These are phyloP conservation scores for Illadopsis cleaveri DNA, from an alignment of 2,113 vertebrate species.

Conservation along the genomic window DNA sequence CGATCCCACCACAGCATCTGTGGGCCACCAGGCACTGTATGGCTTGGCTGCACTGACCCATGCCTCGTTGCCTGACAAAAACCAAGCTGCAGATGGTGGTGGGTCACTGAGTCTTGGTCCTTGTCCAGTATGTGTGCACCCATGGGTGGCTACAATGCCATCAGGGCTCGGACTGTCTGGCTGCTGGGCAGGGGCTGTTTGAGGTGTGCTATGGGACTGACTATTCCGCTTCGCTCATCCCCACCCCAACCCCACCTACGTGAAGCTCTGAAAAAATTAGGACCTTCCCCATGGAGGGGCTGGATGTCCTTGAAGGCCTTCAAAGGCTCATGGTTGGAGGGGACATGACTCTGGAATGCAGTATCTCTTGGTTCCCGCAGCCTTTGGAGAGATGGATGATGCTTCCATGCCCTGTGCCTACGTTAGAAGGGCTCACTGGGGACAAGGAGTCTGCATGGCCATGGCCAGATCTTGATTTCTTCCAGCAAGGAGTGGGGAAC, in stretches of 20 bases:
- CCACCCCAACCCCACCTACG: not conserved
- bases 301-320: not conserved
- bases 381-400: not conserved
- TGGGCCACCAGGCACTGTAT: not conserved
- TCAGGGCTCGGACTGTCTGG: not conserved
- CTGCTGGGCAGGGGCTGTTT: not conserved
- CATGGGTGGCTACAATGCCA: not conserved
- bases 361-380: not conserved
- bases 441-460: not conserved
- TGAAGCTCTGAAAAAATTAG: not conserved
- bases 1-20: not conserved
- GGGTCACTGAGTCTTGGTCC: not conserved
- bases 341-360: not conserved
- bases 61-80: not conserved
- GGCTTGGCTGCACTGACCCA: not conserved
- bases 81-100: not conserved
- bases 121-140: not conserved
- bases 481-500: not conserved
- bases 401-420: not conserved
- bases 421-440: not conserved
- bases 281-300: accelerated
- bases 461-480: not conserved
- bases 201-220: not conserved
- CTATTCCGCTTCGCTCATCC: not conserved
- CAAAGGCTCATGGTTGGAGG: not conserved